Percentiles rank a stretch among this genome's conserved stretches.
These are phyloP conservation scores for Mungos mungo DNA, from an alignment of 2,113 vertebrate genomes.

Conservation along the genomic window DNA sequence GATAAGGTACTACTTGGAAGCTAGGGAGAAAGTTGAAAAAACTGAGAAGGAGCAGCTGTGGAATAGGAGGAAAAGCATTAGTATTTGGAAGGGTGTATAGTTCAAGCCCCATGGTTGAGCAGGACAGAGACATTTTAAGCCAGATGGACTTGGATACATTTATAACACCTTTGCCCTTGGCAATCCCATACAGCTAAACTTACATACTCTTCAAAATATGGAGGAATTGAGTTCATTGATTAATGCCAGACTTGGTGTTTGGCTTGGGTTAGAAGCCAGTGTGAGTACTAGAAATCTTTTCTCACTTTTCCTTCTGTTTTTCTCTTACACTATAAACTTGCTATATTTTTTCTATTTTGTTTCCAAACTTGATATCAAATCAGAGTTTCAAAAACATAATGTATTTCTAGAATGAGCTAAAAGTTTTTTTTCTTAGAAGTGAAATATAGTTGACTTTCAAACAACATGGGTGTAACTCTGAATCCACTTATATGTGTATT, in stretches of 20 bases:
- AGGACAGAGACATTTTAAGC: slow-evolving; percentile 22
- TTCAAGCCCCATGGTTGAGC: not conserved
- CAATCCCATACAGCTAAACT: not conserved
- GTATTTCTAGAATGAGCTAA: not conserved
- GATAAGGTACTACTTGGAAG: not conserved
- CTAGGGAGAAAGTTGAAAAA: not conserved
- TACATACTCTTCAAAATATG: not conserved
- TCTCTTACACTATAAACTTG: not conserved
- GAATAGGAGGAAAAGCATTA: not conserved
- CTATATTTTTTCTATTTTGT: not conserved
- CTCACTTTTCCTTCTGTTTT: not conserved
- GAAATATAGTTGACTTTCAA: not conserved
- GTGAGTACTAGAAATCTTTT: slow-evolving; percentile 11
- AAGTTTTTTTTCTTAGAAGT: slow-evolving; percentile 17
- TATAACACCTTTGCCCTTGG: not conserved
- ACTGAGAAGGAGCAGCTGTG: not conserved
- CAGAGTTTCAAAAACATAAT: slow-evolving; percentile 25
- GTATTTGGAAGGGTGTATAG: not conserved
- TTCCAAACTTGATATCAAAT: not conserved
- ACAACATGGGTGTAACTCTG: not conserved
- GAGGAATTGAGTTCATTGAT: slow-evolving; percentile 8
- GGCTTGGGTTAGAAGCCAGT: not conserved
- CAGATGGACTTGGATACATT: slow-evolving; percentile 30
- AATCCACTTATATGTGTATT: not conserved
- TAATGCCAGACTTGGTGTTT: slow-evolving; percentile 32